phyloP scores from a whole-genome alignment of 2,113 vertebrate species.

The Ranitomeya imitator region DNA sequence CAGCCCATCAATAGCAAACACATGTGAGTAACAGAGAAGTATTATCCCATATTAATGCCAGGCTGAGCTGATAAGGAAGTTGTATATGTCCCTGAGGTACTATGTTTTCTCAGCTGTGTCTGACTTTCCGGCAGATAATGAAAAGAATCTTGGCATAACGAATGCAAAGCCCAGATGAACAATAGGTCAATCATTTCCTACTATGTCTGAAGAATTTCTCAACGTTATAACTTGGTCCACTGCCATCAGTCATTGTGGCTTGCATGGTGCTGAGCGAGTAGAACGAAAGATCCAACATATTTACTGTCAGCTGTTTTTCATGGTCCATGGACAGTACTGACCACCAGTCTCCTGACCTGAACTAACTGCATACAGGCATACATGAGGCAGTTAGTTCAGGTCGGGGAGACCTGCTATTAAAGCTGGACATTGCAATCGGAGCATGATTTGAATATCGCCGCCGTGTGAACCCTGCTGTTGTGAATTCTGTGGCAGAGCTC shows the following conservation, averaged over 20 bases:
- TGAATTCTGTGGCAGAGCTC: no score
- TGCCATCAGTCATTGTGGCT: neutral
- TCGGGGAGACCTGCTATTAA: no score
- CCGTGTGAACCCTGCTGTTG: no score
- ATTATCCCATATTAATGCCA: neutral
- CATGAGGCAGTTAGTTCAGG: no score
- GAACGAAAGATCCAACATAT: neutral
- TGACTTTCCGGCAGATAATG: conserved; percentile 17
- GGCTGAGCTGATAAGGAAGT: conserved; percentile 33
- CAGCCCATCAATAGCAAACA: no score
- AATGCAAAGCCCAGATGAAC: neutral
- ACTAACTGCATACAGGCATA: no score
- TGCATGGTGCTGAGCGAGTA: neutral
- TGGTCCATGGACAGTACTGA: no score
- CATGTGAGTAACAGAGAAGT: no score
- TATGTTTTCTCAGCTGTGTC: conserved; percentile 16
- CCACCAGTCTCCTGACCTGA: no score
- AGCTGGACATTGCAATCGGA: no score
- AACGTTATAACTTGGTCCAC: neutral
- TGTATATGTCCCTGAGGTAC: neutral
- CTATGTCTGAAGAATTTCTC: neutral
- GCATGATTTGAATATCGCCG: no score
- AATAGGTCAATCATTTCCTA: neutral
- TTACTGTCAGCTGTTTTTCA: no score
- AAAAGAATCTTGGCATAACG: neutral